Evolutionary conservation across 2,113 vertebrate genomes (phyloP), one percentile per base, ranked within the genome.

Genomic region (Oryzias melastigma): DNA sequence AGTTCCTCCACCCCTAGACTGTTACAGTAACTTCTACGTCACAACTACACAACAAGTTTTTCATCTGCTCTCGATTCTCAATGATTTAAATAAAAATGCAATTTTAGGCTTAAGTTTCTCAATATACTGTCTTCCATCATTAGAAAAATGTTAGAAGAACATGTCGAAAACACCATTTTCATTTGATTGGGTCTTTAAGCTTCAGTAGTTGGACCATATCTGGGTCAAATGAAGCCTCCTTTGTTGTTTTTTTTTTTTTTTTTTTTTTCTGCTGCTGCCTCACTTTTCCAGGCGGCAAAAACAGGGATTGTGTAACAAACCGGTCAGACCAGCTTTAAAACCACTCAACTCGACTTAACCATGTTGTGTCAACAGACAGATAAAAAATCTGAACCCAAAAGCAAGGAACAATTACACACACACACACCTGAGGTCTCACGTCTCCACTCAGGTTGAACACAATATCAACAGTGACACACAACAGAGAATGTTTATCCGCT

Each of bases 311-410:
- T 52, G 35, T 61, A 40, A 68, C 68, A 73, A 64, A 83, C 85
- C 49, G 63, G 85, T 79, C 67, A 47, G 63, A 88, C 86, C 82
- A 65, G 86, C 68, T 82, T 68, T 8, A 14, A 65, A 84, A 81
- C 61, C 81, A 82, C 61, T 85, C 71, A 82, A 63, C 81, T 53
- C 58, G 27, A 15, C 71, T 72, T 69, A 76, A 80, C 72, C 55
- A 45, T 81, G 75, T 81, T 88, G 62, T 86, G 83, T 80, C 80
- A 88, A 88, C 77, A 88, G 77, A 85, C 57, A 65, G 65, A 82
- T 73, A 79, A 64, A 24, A 25, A 58, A 61, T 41, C 58, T 61
- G 29, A 76, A 64, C 62, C 59, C 40, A 40, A 25, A 61, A 49
- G 48, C 35, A 35, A 58, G 67, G 76, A 66, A 62, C 15, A 52